Percentiles rank a stretch among this genome's conserved stretches.
phyloP scores from a whole-genome alignment of 2,797 vertebrate species.

The Lepilemur septentrionalis region DNA sequence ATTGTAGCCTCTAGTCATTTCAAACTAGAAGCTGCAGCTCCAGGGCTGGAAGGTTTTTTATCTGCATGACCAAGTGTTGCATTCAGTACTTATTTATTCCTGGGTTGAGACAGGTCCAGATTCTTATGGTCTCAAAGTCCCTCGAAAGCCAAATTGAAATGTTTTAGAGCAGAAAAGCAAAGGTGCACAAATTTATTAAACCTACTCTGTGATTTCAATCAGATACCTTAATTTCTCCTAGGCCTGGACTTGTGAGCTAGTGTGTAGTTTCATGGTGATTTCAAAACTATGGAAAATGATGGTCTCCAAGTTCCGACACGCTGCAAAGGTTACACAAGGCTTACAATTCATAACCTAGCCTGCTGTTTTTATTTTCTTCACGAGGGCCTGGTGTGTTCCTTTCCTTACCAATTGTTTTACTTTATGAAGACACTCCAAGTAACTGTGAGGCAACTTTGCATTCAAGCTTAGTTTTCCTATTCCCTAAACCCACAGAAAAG shows the following conservation, averaged over 20 bases:
- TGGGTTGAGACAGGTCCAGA: background rate
- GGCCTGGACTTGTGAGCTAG: background rate
- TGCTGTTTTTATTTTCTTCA: background rate
- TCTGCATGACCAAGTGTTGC: background rate
- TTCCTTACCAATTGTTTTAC: background rate
- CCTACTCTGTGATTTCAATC: background rate
- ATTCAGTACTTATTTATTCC: background rate
- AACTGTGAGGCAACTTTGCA: background rate
- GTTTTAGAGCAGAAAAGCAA: background rate
- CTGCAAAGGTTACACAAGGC: background rate
- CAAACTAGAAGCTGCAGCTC: background rate
- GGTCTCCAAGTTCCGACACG: background rate
- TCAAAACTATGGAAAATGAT: background rate
- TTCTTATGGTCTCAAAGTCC: background rate
- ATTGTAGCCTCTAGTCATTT: background rate
- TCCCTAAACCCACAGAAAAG: background rate
- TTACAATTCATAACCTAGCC: background rate
- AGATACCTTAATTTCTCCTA: background rate
- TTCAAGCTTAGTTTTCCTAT: constrained; percentile 4
- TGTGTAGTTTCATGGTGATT: background rate
- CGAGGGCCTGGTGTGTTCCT: background rate
- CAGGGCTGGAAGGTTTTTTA: background rate
- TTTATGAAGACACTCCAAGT: background rate
- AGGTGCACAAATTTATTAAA: background rate
- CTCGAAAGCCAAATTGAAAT: background rate